These are phyloP conservation scores for Pinna nobilis DNA, from an alignment of 1,140 invertebrate genomes.

Conservation along the genomic window DNA sequence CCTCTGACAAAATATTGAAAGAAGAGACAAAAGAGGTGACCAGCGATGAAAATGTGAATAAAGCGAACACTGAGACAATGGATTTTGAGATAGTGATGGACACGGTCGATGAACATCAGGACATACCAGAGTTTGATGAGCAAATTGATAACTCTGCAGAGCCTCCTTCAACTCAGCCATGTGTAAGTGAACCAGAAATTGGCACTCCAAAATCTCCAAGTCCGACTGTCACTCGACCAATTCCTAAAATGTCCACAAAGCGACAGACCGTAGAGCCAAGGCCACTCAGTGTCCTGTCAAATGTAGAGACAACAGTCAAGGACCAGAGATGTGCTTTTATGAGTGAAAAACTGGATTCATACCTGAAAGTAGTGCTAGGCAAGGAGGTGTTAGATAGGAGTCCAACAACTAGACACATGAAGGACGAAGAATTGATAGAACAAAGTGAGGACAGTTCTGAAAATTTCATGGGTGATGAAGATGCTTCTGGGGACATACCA, in stretches of 20 bases:
- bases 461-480: constrained; percentile 15
- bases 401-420: not conserved
- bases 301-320: constrained; percentile 16
- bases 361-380: constrained; percentile 7
- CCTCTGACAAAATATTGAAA: not conserved
- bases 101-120: constrained; percentile 7
- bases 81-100: constrained; percentile 21
- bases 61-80: not conserved
- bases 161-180: not conserved
- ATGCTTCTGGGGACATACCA: constrained; percentile 1
- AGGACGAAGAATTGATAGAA: not conserved
- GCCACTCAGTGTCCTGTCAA: constrained; percentile 28
- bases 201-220: too few relatives aligned
- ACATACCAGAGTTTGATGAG: not conserved
- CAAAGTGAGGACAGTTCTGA: not conserved
- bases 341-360: constrained; percentile 29
- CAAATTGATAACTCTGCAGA: too few relatives aligned
- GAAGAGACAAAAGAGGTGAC: not conserved
- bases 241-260: constrained; percentile 14
- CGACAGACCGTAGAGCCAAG: constrained; percentile 16
- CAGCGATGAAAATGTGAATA: not conserved
- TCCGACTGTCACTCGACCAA: not conserved
- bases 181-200: too few relatives aligned
- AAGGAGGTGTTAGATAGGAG: not conserved
- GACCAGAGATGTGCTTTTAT: constrained; percentile 29